Evolutionary conservation across 2,888 invertebrate genomes (phyloP), one percentile per base, ranked within the genome.

Genomic region (Blera fallax): DNA sequence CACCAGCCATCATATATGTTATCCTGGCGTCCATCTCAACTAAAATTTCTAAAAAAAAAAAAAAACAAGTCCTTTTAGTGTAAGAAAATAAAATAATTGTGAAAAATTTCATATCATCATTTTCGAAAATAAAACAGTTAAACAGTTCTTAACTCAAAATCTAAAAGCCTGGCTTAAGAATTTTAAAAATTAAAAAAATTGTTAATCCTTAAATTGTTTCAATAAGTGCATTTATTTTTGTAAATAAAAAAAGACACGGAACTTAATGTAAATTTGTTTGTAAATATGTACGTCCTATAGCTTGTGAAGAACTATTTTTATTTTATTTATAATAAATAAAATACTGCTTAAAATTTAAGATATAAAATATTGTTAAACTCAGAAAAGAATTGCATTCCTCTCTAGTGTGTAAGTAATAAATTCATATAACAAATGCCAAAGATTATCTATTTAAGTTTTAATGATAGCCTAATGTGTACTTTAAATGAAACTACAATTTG

Each of bases 351-450:
- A 60, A n/a, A 21, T 69, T 52, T 60, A 78, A 69, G 69, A 58
- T 7, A 58, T 45, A 11, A 78, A 29, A 37, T 65, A 85, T 67
- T 85, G 65, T 76, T 84, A 80, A 79, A 84, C 52, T 69, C 79
- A 74, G 69, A 78, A 67, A 24, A 54, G 21, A 69, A 72, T 67
- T 80, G 54, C 76, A 81, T 80, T 85, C 85, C 85, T 85, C 79
- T 79, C 60, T 79, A 84, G 74, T 58, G 58, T 56, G 73, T 84
- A 79, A 79, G 79, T 67, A 64, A 21, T 52, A 67, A 74, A 62
- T 80, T 78, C 78, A 58, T 67, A 72, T 8, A 83, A 80, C 58
- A 72, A 77, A 81, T 76, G 81, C 85, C 85, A 85, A 85, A 85
- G 85, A 85, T 85, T 67, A 70, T 52, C 10, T 24, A 7, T 43